phyloP scores from a whole-genome alignment of 2,888 invertebrate species.

The Diachrysia chrysitis region DNA sequence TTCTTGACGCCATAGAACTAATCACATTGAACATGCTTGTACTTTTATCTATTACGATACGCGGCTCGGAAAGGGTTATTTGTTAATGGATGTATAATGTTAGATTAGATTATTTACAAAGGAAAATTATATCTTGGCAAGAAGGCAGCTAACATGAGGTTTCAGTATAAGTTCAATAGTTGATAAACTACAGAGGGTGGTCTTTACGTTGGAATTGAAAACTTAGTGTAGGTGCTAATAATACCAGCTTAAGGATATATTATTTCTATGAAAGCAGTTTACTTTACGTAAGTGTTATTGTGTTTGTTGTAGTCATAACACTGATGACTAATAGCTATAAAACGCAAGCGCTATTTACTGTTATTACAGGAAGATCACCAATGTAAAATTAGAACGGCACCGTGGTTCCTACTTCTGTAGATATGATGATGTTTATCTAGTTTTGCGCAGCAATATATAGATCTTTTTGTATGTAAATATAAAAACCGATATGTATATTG shows the following conservation, averaged over 20 bases:
- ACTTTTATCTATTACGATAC: constrained; percentile 52
- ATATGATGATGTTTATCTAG: constrained; percentile 1
- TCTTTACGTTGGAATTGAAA: too few species aligned
- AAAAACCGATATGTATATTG: constrained; percentile 29
- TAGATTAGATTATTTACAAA: constrained; percentile 49
- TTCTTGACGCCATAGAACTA: constrained; percentile 55
- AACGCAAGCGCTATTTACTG: constrained; percentile 37
- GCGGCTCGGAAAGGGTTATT: constrained; percentile 52
- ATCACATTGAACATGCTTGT: constrained; percentile 56
- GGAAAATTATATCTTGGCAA: constrained; percentile 46
- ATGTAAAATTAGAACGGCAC: constrained; percentile 46
- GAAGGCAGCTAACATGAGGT: constrained; percentile 27
- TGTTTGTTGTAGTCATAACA: constrained; percentile 20
- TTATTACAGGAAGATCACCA: constrained; percentile 47
- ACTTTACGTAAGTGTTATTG: background rate
- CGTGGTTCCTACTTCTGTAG: constrained; percentile 7
- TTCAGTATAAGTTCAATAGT: constrained; percentile 31
- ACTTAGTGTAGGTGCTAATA: background rate
- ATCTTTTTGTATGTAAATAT: constrained; percentile 10
- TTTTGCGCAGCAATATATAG: constrained; percentile 9
- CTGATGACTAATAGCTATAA: constrained; percentile 16
- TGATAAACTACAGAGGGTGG: constrained; percentile 26
- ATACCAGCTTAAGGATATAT: background rate
- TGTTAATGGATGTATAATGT: constrained; percentile 57
- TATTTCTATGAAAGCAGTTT: background rate